Evolutionary conservation across 1,140 invertebrate species (phyloP), one percentile per base, ranked within the genome.

Genomic region (Batillaria attramentaria): DNA sequence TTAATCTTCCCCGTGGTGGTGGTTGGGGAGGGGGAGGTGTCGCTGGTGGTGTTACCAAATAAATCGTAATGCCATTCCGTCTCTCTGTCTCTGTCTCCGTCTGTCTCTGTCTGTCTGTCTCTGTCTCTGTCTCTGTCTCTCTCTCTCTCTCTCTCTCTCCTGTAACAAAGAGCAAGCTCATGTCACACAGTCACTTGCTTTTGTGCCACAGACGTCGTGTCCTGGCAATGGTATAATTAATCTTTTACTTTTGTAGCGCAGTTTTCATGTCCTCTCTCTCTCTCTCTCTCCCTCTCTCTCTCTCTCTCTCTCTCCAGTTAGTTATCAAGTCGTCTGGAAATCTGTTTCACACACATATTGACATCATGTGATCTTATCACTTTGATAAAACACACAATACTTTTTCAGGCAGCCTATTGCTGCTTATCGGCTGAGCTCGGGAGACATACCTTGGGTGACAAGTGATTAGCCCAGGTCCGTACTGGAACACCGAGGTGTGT

Each of bases 211-310:
- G n/a, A n/a, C n/a, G n/a, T n/a, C n/a, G n/a, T n/a, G n/a, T n/a
- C n/a, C n/a, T n/a, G n/a, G n/a, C n/a, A n/a, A n/a, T n/a, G n/a
- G n/a, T n/a, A n/a, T n/a, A n/a, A n/a, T n/a, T n/a, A n/a, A n/a
- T n/a, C n/a, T n/a, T n/a, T n/a, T n/a, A n/a, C n/a, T n/a, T n/a
- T n/a, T n/a, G n/a, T n/a, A n/a, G n/a, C n/a, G n/a, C n/a, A n/a
- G n/a, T n/a, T 62, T 31, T 62, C 57, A 28, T 31, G n/a, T 31
- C 33, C 57, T 62, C 57, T 62, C 57, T 62, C 57, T 62, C 57
- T 62, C 57, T 62, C 57, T 62, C 57, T 62, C 57, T 62, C 57
- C 33, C 57, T 62, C 57, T 62, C 57, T 62, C 57, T 62, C 24
- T 10, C 57, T 62, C 57, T 62, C 10, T 18, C 10, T 62, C 57